These are phyloP conservation scores for Drosophila orosa DNA, from an alignment of 1,140 invertebrate species.

Conservation along the genomic window DNA sequence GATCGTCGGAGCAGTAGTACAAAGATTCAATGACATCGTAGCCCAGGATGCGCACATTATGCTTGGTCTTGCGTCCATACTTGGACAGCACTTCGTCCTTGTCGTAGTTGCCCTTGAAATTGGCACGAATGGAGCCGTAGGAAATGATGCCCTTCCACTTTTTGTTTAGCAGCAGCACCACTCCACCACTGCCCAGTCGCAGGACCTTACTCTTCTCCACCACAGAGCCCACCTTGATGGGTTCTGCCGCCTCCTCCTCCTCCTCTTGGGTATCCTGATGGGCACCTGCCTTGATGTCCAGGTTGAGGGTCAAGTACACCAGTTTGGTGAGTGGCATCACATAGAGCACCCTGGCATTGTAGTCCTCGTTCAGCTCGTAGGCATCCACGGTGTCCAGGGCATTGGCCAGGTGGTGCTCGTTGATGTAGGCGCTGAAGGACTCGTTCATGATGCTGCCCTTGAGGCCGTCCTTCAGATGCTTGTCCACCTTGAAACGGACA, in stretches of 20 bases:
- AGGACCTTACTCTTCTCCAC: constrained; percentile 85
- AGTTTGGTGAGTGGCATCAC: constrained; percentile 88
- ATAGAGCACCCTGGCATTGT: constrained; percentile 87
- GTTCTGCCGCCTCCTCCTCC: constrained; percentile 45
- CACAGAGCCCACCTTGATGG: constrained; percentile 85
- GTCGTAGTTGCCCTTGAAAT: constrained; percentile 84
- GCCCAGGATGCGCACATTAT: constrained; percentile 86
- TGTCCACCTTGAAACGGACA: constrained; percentile 86
- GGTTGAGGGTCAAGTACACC: constrained; percentile 86
- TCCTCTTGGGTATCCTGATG: constrained; percentile 15
- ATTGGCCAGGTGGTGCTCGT: constrained; percentile 84
- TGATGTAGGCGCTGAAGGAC: constrained; percentile 72
- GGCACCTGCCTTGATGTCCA: constrained; percentile 24
- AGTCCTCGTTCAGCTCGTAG: constrained; percentile 81
- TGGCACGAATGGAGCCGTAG: constrained; percentile 84
- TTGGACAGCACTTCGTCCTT: constrained; percentile 82
- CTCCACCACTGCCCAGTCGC: constrained; percentile 85
- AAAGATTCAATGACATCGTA: constrained; percentile 86
- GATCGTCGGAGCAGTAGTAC: constrained; percentile 87
- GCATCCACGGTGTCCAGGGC: constrained; percentile 63
- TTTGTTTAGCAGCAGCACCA: constrained; percentile 86
- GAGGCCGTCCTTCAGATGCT: constrained; percentile 86
- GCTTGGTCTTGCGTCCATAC: constrained; percentile 85
- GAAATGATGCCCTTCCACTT: constrained; percentile 86
- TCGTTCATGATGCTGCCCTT: constrained; percentile 86